These are phyloP conservation scores for Cnemophilus loriae DNA, from an alignment of 2,113 vertebrate genomes.

Conservation along the genomic window DNA sequence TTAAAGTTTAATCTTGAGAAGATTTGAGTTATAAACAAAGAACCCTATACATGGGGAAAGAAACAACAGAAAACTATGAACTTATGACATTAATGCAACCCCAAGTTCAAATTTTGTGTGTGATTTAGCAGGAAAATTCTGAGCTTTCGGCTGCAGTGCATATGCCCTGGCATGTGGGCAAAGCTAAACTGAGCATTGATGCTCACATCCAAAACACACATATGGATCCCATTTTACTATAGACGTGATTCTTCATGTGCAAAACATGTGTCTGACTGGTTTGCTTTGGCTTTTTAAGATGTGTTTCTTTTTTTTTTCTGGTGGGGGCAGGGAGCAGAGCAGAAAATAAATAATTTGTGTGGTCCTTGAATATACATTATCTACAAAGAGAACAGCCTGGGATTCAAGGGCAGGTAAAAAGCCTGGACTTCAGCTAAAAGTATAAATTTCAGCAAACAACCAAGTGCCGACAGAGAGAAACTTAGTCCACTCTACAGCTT, in stretches of 20 bases:
- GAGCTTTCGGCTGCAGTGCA: neutral
- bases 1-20: slow-evolving; percentile 73
- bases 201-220: slow-evolving; percentile 49
- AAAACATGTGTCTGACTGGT: slow-evolving; percentile 57
- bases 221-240: slow-evolving; percentile 54
- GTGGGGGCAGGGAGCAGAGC: slow-evolving; percentile 36
- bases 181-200: neutral
- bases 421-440: neutral
- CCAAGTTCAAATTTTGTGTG: slow-evolving; percentile 59
- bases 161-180: neutral
- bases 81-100: slow-evolving; percentile 65
- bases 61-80: slow-evolving; percentile 61
- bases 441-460: slow-evolving; percentile 14
- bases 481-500: neutral
- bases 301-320: neutral
- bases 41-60: slow-evolving; percentile 65
- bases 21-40: slow-evolving; percentile 76
- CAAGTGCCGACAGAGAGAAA: neutral
- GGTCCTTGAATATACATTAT: neutral
- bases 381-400: neutral
- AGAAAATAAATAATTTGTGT: slow-evolving; percentile 18
- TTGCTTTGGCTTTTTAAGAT: slow-evolving; percentile 43
- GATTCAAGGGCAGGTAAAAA: neutral
- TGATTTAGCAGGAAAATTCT: slow-evolving; percentile 62
- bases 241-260: slow-evolving; percentile 60